These are phyloP conservation scores for Dipodomys merriami DNA, from an alignment of 2,113 vertebrate genomes.

Conservation along the genomic window DNA sequence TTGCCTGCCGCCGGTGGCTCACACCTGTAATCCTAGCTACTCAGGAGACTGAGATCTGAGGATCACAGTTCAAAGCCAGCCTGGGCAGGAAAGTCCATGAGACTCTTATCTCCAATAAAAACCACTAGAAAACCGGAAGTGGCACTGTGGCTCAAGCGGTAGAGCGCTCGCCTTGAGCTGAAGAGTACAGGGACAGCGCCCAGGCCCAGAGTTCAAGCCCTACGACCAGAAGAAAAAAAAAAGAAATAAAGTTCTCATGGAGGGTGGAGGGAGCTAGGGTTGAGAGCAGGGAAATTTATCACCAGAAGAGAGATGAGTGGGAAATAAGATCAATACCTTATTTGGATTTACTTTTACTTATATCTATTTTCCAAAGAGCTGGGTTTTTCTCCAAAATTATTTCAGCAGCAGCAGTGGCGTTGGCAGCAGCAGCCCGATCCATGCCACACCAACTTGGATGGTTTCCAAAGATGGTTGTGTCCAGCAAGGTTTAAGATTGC, in stretches of 20 bases:
- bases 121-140: too few relatives aligned
- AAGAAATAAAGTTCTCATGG: background rate
- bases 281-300: constrained; percentile 40
- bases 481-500: background rate
- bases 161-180: too few relatives aligned
- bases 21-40: too few relatives aligned
- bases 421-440: background rate
- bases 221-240: too few relatives aligned
- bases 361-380: constrained; percentile 44
- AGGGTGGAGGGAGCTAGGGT: background rate
- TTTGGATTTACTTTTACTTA: constrained; percentile 51
- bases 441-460: background rate
- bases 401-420: background rate
- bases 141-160: too few relatives aligned
- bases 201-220: too few relatives aligned
- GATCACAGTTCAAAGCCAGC: too few relatives aligned
- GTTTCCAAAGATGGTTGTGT: background rate
- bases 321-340: constrained; percentile 54
- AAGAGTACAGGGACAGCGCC: too few relatives aligned
- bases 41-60: too few relatives aligned
- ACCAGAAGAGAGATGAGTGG: constrained; percentile 11
- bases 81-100: too few relatives aligned
- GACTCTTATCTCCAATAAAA: too few relatives aligned
- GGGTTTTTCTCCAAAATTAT: constrained; percentile 50
- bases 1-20: too few relatives aligned